phyloP scores from a whole-genome alignment of 2,797 vertebrate genomes.

The Catostomus latipinnis region DNA sequence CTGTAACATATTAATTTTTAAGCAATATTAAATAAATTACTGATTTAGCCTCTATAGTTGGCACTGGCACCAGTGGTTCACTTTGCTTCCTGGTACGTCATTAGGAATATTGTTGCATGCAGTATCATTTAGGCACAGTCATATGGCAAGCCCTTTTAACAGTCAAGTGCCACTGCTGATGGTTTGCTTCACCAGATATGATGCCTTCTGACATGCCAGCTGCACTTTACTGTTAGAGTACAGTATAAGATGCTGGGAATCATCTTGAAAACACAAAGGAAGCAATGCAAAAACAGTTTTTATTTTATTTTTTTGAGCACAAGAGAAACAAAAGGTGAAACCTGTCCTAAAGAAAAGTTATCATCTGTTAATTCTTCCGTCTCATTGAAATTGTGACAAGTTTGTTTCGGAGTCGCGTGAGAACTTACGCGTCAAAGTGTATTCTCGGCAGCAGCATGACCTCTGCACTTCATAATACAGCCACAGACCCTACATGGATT shows the following conservation, averaged over 20 bases:
- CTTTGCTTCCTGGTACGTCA: slow-evolving; percentile 44
- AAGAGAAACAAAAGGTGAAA: background rate
- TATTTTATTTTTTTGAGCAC: background rate
- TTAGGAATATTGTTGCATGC: slow-evolving; percentile 9
- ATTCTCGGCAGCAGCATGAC: slow-evolving; percentile 61
- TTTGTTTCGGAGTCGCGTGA: too few species aligned
- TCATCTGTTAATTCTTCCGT: background rate
- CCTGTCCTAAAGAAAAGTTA: background rate
- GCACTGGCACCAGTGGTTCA: background rate
- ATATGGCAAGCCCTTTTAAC: too few species aligned
- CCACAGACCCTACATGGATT: slow-evolving; percentile 38
- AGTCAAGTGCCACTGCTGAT: slow-evolving; percentile 26
- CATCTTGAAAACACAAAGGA: slow-evolving; percentile 7
- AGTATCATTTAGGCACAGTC: slow-evolving; percentile 20
- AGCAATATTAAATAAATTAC: background rate
- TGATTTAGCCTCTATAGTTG: slow-evolving; percentile 6
- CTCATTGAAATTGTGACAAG: too few species aligned
- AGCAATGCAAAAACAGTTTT: background rate
- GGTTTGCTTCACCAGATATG: background rate
- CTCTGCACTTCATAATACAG: slow-evolving; percentile 32
- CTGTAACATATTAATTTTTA: too few species aligned
- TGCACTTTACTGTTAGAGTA: background rate
- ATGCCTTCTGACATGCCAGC: background rate
- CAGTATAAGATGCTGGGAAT: background rate
- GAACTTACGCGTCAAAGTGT: background rate